Evolutionary conservation across 2,113 vertebrate genomes (phyloP).

Genomic region (Scytalopus superciliaris): DNA sequence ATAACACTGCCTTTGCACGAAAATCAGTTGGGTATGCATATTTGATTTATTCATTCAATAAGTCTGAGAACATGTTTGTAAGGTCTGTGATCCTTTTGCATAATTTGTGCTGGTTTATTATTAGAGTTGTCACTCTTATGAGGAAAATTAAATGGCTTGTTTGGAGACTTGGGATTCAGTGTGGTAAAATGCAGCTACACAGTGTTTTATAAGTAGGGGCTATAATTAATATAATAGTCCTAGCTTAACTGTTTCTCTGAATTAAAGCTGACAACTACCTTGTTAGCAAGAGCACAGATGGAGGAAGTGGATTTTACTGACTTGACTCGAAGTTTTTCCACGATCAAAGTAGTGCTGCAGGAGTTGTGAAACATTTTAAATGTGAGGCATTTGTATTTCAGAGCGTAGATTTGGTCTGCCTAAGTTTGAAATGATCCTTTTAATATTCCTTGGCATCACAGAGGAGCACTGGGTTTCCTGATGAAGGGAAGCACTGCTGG

Average conservation of each 20-base stretch:
- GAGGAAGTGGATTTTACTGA: background rate
- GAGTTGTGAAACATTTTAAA: background rate
- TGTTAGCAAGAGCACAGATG: background rate
- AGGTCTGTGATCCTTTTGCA: constrained; percentile 7
- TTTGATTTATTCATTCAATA: constrained; percentile 40
- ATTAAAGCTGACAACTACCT: background rate
- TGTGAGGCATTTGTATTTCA: background rate
- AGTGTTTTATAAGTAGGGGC: background rate
- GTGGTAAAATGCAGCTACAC: background rate
- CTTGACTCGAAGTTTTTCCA: background rate
- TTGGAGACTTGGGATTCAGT: constrained; percentile 20
- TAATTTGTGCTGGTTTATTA: constrained; percentile 41
- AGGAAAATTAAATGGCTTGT: constrained; percentile 37
- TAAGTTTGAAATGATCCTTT: background rate
- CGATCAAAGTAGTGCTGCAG: background rate
- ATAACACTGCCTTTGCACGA: background rate
- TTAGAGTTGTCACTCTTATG: background rate
- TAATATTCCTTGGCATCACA: background rate
- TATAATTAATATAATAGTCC: constrained; percentile 21
- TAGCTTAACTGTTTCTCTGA: constrained; percentile 7
- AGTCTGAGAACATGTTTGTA: constrained; percentile 6
- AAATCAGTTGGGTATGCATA: constrained; percentile 6
- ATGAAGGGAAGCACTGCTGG: background rate
- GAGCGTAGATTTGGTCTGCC: background rate
- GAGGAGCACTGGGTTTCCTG: background rate